Conservation (phyloP, 2,797 vertebrate genomes). For the Channa striata region DNA sequence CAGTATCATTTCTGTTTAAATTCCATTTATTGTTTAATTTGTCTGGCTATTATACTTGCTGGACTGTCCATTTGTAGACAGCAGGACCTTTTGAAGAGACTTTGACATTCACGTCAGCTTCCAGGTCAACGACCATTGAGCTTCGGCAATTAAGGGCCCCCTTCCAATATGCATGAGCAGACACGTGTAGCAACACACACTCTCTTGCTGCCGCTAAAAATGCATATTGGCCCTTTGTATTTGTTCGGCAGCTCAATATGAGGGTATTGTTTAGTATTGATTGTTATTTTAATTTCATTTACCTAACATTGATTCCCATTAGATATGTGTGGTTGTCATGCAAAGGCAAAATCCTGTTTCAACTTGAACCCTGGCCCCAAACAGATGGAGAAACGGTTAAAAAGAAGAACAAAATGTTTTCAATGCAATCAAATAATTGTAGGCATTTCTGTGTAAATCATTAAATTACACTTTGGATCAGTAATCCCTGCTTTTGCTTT, state of each 20-base stretch:
- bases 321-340: conserved; percentile 80
- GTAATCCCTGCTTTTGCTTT: conserved; percentile 8
- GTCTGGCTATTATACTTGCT: conserved; percentile 47
- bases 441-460: not conserved
- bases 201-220: conserved; percentile 63
- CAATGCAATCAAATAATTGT: conserved; percentile 28
- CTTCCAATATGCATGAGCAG: conserved; percentile 77
- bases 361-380: conserved; percentile 68
- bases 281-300: conserved; percentile 85
- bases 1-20: conserved; percentile 18
- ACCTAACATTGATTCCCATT: conserved; percentile 79
- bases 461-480: conserved; percentile 1
- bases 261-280: conserved; percentile 84
- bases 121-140: conserved; percentile 83
- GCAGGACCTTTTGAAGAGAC: conserved; percentile 74
- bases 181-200: conserved; percentile 72
- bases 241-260: conserved; percentile 85
- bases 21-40: conserved; percentile 48
- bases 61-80: conserved; percentile 69
- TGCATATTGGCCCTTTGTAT: conserved; percentile 85
- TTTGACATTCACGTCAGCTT: conserved; percentile 82
- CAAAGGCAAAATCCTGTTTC: conserved; percentile 78
- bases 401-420: conserved; percentile 45
- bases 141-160: conserved; percentile 79
- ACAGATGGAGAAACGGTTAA: conserved; percentile 76